A percentile compares a stretch with the other conserved stretches of the same genome.
Conservation (phyloP, 2,888 invertebrate species). For the Eupeodes luniger region DNA sequence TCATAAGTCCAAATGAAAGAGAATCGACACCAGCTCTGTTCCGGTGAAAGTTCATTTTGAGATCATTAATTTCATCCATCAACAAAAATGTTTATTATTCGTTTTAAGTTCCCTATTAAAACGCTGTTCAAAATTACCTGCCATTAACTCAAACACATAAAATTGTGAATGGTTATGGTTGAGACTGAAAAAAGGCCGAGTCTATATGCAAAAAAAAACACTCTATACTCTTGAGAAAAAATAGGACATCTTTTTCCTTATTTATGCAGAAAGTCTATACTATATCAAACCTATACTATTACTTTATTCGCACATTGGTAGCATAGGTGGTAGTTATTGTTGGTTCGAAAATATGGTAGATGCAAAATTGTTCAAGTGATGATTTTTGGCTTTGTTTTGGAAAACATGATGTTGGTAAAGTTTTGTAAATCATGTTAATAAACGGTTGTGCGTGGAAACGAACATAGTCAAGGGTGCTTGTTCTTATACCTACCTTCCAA, state of each 20-base stretch:
- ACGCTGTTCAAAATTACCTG: background rate
- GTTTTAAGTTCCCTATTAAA: too few relatives aligned
- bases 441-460: constrained; percentile 57
- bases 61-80: too few relatives aligned
- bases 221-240: background rate
- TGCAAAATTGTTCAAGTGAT: constrained; percentile 46
- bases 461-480: constrained; percentile 42
- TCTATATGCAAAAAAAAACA: constrained; percentile 17
- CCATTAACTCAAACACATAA: background rate
- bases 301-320: background rate
- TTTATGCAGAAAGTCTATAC: constrained; percentile 21
- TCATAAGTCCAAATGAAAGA: too few relatives aligned
- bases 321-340: background rate
- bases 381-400: constrained; percentile 50
- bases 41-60: too few relatives aligned
- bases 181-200: background rate
- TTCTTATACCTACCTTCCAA: background rate
- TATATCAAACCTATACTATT: background rate
- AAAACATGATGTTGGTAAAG: constrained; percentile 64
- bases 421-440: constrained; percentile 69
- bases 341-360: constrained; percentile 4
- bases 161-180: background rate
- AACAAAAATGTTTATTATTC: too few relatives aligned
- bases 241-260: constrained; percentile 4
- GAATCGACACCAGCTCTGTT: too few relatives aligned